phyloP scores from a whole-genome alignment of 1,140 invertebrate genomes.

The Penaeus vannamei region DNA sequence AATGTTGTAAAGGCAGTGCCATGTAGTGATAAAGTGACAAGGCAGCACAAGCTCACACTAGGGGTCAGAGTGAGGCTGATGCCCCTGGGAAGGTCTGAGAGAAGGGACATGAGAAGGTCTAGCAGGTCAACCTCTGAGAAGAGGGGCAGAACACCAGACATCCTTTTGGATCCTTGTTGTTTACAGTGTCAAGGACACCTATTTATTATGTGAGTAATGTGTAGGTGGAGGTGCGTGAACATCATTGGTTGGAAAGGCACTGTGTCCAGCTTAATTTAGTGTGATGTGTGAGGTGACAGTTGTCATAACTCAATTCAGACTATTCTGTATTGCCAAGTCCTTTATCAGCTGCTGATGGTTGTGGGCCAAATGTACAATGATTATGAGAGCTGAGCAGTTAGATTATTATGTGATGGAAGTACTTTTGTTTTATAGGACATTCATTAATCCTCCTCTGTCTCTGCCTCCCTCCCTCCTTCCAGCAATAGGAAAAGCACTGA shows the following conservation, averaged over 20 bases:
- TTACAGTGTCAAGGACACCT: not conserved
- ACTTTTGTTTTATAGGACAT: too few species aligned
- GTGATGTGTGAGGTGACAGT: not conserved
- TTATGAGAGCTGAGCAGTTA: constrained; percentile 22
- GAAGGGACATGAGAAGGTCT: not conserved
- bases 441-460: too few species aligned
- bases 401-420: not conserved
- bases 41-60: not conserved
- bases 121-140: constrained; percentile 2
- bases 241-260: not conserved
- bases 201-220: not conserved
- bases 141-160: constrained; percentile 21
- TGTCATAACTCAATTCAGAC: constrained; percentile 32
- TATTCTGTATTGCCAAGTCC: constrained; percentile 3
- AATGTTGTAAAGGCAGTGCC: not conserved
- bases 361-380: constrained; percentile 13
- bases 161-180: not conserved
- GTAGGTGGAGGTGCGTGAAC: not conserved
- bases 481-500: too few species aligned
- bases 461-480: too few species aligned
- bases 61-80: not conserved
- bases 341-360: not conserved
- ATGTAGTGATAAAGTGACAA: not conserved
- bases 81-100: constrained; percentile 31
- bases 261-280: constrained; percentile 16